A percentile compares a stretch with the other conserved stretches of the same genome.
phyloP scores from a whole-genome alignment of 2,888 invertebrate species.

The Drosophila anomalata region DNA sequence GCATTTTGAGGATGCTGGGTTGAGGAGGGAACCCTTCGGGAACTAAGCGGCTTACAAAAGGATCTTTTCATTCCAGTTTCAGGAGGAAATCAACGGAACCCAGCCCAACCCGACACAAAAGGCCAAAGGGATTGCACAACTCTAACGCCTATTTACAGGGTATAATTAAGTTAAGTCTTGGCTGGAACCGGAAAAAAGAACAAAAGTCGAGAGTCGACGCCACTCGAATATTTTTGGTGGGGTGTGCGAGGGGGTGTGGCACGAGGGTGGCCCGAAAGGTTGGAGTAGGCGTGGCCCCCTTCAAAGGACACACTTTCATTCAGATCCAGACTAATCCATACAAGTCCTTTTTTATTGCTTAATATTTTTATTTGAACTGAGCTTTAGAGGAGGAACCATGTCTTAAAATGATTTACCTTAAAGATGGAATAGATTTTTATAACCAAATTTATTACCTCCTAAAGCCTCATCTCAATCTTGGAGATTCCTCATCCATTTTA shows the following conservation, averaged over 20 bases:
- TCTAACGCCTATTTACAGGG: constrained; percentile 76
- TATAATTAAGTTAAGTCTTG: constrained; percentile 73
- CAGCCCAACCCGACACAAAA: constrained; percentile 7
- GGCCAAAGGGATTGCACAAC: constrained; percentile 67
- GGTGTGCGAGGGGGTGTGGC: constrained; percentile 1
- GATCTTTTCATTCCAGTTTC: constrained; percentile 34
- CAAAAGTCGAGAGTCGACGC: constrained; percentile 68
- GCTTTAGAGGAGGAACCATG: background rate
- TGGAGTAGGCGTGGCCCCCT: constrained; percentile 3
- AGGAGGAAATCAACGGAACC: constrained; percentile 59
- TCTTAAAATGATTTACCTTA: background rate
- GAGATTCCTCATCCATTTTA: background rate
- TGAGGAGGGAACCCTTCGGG: constrained; percentile 49
- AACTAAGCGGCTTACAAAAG: constrained; percentile 78
- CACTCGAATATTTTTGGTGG: constrained; percentile 37
- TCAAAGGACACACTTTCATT: constrained; percentile 22
- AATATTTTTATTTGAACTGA: background rate
- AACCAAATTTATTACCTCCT: background rate
- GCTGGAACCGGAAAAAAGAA: constrained; percentile 58
- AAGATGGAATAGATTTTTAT: background rate
- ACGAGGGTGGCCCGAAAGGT: background rate
- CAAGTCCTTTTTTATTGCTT: background rate
- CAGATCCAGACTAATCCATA: constrained; percentile 2
- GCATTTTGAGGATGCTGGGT: constrained; percentile 65
- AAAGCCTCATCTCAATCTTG: background rate